Evolutionary conservation across 2,888 invertebrate species (phyloP), one percentile per base, ranked within the genome.

Genomic region (Tetranychus piercei): DNA sequence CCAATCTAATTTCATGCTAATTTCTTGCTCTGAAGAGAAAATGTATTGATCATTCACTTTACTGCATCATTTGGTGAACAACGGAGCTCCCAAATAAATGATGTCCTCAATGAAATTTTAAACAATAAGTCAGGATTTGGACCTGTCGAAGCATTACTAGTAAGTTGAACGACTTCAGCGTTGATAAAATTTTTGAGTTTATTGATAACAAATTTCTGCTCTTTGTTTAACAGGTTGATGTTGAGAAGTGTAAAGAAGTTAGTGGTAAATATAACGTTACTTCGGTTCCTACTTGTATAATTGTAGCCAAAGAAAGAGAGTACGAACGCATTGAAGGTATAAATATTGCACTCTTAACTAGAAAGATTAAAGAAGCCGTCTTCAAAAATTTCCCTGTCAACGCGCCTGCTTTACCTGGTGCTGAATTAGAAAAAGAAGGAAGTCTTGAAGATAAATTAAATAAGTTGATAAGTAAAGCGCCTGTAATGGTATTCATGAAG

Each of bases 251-350:
- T 23, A 69, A 69, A 7, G 91, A 92, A 81, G 85, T 94, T 78
- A 90, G 94, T 64, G 82, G 90, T 78, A 88, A 90, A 80, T 90
- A 89, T 82, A 88, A 90, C 81, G 87, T 94, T 78, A 82, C 84
- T 15, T 92, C 94, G 2, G 96, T 94, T 5, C 96, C 96, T 22
- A 94, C 94, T 8, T 73, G 71, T 72, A 72, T 77, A 73, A 8
- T 90, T 77, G 88, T 90, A 78, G 86, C 86, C 82, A 87, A 87
- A 80, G 88, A 88, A 1, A 83, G 85, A 75, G 86, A 87, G 79
- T 82, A 92, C 4, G 92, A 91, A 80, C 86, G 90, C 80, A 85
- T 96, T 0, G 89, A 94, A 83, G 95, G 95, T 66, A 92, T 90
- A 0, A 89, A 94, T 83, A 87, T 90, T n/a, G 87, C 88, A 20